A percentile compares a stretch with the other conserved stretches of the same genome.
phyloP scores from a whole-genome alignment of 2,797 vertebrate species.

The Clamator glandarius region DNA sequence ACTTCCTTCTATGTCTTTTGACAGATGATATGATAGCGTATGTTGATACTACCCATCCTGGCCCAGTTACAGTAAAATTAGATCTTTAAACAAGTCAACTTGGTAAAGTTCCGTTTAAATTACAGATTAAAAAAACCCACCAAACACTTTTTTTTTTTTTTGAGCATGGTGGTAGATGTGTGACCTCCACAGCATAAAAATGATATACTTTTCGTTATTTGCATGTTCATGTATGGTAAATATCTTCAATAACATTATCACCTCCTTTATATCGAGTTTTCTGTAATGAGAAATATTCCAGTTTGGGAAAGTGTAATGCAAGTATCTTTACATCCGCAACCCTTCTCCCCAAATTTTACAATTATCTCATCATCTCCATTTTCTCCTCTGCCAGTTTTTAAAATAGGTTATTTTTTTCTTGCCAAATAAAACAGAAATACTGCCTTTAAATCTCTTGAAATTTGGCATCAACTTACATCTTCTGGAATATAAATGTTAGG shows the following conservation, averaged over 20 bases:
- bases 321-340: not conserved
- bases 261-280: not conserved
- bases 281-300: not conserved
- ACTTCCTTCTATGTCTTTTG: not conserved
- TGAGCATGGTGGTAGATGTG: not conserved
- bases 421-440: constrained; percentile 15
- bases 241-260: not conserved
- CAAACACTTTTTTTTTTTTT: not conserved
- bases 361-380: not conserved
- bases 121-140: not conserved
- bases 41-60: not conserved
- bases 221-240: not conserved
- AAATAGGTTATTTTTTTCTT: constrained; percentile 27
- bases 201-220: not conserved
- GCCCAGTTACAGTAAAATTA: constrained; percentile 6
- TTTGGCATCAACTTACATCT: not conserved
- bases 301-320: not conserved
- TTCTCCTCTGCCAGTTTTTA: constrained; percentile 11
- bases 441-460: constrained; percentile 14
- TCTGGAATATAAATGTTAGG: constrained; percentile 3
- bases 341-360: not conserved
- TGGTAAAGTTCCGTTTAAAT: not conserved
- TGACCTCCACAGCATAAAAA: not conserved
- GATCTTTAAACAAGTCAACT: not conserved
- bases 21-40: not conserved